These are phyloP conservation scores for Drosophila mauritiana DNA, from an alignment of 1,140 invertebrate species.

Conservation along the genomic window DNA sequence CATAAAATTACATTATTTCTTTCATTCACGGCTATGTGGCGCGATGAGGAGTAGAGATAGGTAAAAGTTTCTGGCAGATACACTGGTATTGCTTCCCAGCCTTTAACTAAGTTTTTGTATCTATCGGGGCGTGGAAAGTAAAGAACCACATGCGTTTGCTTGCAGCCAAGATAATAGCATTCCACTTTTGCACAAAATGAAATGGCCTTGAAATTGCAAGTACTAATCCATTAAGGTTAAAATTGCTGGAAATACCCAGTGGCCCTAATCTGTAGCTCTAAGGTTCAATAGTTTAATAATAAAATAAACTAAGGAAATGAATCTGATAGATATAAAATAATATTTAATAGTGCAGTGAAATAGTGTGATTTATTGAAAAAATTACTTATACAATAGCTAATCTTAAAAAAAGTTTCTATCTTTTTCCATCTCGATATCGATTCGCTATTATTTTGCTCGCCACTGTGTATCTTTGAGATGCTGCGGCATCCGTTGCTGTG, in stretches of 20 bases:
- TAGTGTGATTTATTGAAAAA: no score
- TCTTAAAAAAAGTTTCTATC: no score
- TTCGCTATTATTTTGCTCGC: neutral
- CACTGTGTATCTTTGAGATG: conserved; percentile 25
- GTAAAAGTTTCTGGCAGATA: conserved; percentile 32
- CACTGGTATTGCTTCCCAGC: neutral
- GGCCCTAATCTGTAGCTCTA: no score
- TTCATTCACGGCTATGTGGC: conserved; percentile 5
- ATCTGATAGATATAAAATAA: no score
- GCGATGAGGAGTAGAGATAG: conserved; percentile 26
- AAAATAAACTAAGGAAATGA: no score
- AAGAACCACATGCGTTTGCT: neutral
- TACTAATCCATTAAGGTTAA: no score
- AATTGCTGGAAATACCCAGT: no score
- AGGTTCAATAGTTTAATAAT: no score
- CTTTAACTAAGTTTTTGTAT: conserved; percentile 16
- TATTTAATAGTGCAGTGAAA: no score
- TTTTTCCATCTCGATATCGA: no score
- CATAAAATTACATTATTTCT: conserved; percentile 12
- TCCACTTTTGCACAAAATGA: neutral
- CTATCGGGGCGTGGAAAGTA: conserved; percentile 13
- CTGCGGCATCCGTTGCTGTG: conserved; percentile 13
- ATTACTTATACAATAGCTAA: no score
- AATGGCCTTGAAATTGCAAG: neutral
- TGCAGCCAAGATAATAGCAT: conserved; percentile 7